Evolutionary conservation across 2,113 vertebrate species (phyloP), one percentile per base, ranked within the genome.

Genomic region (Ia io): DNA sequence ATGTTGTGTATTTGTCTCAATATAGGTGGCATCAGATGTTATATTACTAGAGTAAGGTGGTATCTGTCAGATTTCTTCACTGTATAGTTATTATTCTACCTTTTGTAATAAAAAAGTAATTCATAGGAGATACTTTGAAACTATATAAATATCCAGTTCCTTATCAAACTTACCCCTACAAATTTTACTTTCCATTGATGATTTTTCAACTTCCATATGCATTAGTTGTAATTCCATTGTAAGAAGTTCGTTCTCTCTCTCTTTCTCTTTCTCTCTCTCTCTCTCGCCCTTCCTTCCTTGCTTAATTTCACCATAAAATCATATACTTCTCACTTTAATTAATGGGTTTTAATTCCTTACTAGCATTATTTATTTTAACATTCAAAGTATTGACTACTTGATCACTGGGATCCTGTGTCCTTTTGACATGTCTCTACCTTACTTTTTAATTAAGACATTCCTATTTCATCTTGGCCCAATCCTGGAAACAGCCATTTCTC

Each of bases 281-380:
- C 25, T 10, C 9, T 25, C 20, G 2, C 20, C 6, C 6, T 56
- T 40, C 0, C 12, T 78, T 25, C 4, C 3, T 93, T 40, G 30
- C 32, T 91, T 67, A 59, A 23, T 78, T 71, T 91, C 2, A 67
- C 10, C 13, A 77, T 32, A 76, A 88, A 70, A 61, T 71, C 47
- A 30, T 44, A 30, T 32, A 77, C 40, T 67, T 71, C 10, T 76
- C 53, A 85, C 47, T 89, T 79, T 90, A 71, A 87, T 82, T 78
- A 59, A 86, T 11, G 9, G 4, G 14, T 61, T 92, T 47, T 40
- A 79, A 87, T 47, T 93, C 22, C 44, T 32, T 28, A 23, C 14
- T 78, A 56, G 90, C 6, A 78, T 70, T 86, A 84, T 47, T 90
- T 90, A 88, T 88, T 77, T 85, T 91, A 9, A 70, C 56, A 40